Evolutionary conservation across 2,888 invertebrate genomes (phyloP), one percentile per base, ranked within the genome.

Genomic region (Cartodere bifasciata): DNA sequence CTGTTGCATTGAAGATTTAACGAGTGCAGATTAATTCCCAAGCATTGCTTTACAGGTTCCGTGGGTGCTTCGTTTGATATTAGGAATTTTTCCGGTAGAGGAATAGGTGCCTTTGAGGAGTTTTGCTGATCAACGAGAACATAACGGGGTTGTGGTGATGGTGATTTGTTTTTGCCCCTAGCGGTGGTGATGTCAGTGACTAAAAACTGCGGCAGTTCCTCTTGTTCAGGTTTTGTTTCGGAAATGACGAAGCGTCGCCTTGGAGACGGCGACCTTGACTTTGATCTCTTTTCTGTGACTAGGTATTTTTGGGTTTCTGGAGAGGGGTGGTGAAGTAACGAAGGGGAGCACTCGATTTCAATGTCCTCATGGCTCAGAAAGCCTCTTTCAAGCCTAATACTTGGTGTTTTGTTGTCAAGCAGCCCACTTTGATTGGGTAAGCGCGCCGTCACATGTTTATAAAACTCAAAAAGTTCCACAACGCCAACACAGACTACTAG

Each of bases 401-500:
- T 36, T 6, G 47, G 46, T 22, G 22, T 7, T 7, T 11, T 23
- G 7, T 7, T 23, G 7, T 6, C n/a, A n/a, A n/a, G n/a, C 20
- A 6, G n/a, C 20, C n/a, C 6, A n/a, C 20, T 20, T n/a, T n/a
- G n/a, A 20, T 7, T n/a, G 20, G 6, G 6, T 17, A n/a, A 6
- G 20, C 20, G 6, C 20, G 20, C n/a, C n/a, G n/a, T 47, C 23
- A 72, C 60, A 45, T 68, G 66, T 36, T 58, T 58, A 45, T 67
- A 55, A 46, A 73, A 71, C 34, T 72, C 69, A 31, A 75, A 48
- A 23, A 76, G 65, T 56, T 85, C 84, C 45, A 77, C 52, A 15
- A 77, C 71, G 38, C 85, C 84, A 40, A 81, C 74, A 57, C 81
- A 83, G 39, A 77, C 69, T 34, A 84, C 70, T 39, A 84, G 63